phyloP scores from a whole-genome alignment of 2,113 vertebrate species.

The Callopanchax toddi region DNA sequence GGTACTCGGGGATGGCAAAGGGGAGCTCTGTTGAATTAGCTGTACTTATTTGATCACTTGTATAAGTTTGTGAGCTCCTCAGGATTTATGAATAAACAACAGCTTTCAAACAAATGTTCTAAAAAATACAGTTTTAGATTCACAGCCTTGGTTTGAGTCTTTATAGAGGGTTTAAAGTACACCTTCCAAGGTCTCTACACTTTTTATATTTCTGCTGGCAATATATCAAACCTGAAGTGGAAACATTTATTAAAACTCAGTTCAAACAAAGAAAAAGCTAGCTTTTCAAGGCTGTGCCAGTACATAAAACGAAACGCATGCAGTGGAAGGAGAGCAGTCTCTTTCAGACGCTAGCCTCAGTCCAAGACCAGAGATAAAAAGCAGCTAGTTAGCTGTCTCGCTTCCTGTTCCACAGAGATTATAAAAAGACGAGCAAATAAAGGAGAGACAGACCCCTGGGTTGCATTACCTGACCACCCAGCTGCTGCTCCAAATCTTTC shows the following conservation, averaged over 20 bases:
- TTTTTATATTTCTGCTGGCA: not conserved
- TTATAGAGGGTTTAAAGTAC: constrained; percentile 9
- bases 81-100: not conserved
- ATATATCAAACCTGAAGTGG: not conserved
- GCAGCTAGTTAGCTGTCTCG: not conserved
- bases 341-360: not conserved
- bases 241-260: constrained; percentile 7
- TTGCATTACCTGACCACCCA: not conserved
- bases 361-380: not conserved
- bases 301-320: not conserved
- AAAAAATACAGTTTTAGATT: not conserved
- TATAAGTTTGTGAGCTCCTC: constrained; percentile 1
- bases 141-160: constrained; percentile 3
- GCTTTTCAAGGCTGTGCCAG: not conserved
- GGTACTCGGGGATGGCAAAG: constrained; percentile 38
- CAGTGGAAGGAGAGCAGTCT: not conserved
- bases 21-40: constrained; percentile 37
- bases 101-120: constrained; percentile 10
- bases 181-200: constrained; percentile 7
- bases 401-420: not conserved
- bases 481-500: not conserved
- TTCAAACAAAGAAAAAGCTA: constrained; percentile 1
- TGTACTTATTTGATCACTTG: constrained; percentile 35
- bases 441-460: no score
- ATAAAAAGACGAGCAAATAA: not conserved